Evolutionary conservation across 2,113 vertebrate genomes (phyloP).

Genomic region (Melanocharis versteri): DNA sequence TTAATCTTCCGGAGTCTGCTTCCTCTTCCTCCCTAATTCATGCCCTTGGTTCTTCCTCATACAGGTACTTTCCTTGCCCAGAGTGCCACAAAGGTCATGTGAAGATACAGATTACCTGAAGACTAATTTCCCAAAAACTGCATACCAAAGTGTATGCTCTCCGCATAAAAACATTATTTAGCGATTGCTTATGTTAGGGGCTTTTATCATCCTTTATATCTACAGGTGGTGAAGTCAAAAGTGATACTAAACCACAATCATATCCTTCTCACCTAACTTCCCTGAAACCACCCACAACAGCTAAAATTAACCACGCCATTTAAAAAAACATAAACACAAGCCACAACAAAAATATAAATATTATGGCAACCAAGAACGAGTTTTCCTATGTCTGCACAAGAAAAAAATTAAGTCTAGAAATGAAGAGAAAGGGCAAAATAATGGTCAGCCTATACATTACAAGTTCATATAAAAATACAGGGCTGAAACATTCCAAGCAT

Average conservation of each 20-base stretch:
- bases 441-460: background rate
- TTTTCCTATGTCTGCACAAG: background rate
- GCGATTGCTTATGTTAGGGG: fast-evolving
- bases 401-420: background rate
- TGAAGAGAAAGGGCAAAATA: background rate
- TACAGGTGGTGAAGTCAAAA: background rate
- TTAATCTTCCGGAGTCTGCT: background rate
- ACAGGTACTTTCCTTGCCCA: background rate
- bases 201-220: background rate
- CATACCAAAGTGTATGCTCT: background rate
- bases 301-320: background rate
- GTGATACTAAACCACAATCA: background rate
- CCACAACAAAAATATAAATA: background rate
- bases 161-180: background rate
- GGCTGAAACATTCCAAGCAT: background rate
- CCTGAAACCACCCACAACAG: background rate
- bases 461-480: background rate
- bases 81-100: background rate
- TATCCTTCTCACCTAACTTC: background rate
- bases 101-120: background rate
- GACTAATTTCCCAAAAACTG: background rate
- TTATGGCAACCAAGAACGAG: background rate
- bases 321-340: background rate
- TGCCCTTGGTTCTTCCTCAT: background rate
- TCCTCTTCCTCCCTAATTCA: background rate